Base-by-base conservation (phyloP, 2,797 vertebrate genomes). In the Pantherophis vulpinus region DNA sequence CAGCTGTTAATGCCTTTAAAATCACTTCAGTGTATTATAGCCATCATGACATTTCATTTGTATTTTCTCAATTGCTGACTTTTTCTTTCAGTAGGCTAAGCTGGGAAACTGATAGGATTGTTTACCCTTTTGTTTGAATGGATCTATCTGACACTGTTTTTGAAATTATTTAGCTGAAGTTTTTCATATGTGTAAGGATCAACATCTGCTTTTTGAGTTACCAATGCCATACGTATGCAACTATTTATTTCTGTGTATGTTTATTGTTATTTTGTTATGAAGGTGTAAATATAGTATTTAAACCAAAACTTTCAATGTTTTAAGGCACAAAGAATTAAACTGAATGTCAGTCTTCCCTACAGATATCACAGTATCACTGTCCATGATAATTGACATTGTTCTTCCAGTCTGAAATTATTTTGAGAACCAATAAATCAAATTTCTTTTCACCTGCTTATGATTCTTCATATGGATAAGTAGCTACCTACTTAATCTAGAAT, bases 1-100 rank as follows among this genome's bases (percentile, higher is more conserved):
- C 88, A 90, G 79, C 89, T 87, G 60, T 87, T 90, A 54, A 87
- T 63, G 18, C 37, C 79, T 56, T 90, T 87, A 93, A 79, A 70
- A 56, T 66, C 92, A 93, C 16, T n/a, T 87, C 54, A 90, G n/a
- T 54, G 51, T 91, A 51, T 58, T 89, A 25, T 47, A 92, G 56
- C 55, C 83, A 9, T 56, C 42, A 54, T 11, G 42, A 54, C 42
- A 60, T 83, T 47, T 92, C 66, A 89, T 89, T 70, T 66, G 86
- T 42, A 58, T 88, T 87, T 92, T 32, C n/a, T 63, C 9, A 47
- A 51, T 87, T 87, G 14, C 61, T 54, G 13, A 55, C 47, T 63
- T 54, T 87, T 60, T 20, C 42, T 86, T 86, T 60, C 42, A 54
- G 79, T 51, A 37, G 11, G 90, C 27, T 79, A 74, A 58, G 55